These are phyloP conservation scores for Rhopalosiphum maidis DNA, from an alignment of 1,140 invertebrate species.

Conservation along the genomic window DNA sequence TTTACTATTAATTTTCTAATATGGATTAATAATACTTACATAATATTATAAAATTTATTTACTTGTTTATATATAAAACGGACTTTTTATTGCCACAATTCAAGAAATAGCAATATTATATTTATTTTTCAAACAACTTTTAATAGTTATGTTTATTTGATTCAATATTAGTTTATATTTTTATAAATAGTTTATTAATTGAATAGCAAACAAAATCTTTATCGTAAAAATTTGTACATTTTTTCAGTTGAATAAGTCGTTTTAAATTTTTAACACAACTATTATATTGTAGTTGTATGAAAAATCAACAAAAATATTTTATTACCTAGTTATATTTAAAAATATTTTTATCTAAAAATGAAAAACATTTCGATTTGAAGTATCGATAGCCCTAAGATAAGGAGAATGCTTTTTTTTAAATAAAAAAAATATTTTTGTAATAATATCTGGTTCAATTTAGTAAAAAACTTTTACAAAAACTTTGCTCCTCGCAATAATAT, in stretches of 20 bases:
- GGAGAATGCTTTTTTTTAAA: background rate
- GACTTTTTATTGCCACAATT: too few species aligned
- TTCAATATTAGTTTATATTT: background rate
- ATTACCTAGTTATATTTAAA: background rate
- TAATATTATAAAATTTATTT: background rate
- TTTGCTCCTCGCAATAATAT: background rate
- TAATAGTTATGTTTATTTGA: background rate
- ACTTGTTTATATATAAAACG: too few species aligned
- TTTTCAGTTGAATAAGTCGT: background rate
- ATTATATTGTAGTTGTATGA: background rate
- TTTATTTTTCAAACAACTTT: too few species aligned
- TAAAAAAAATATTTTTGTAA: background rate
- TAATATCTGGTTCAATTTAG: background rate
- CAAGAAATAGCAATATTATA: too few species aligned
- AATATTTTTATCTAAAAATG: background rate
- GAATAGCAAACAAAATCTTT: background rate
- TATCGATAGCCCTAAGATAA: background rate
- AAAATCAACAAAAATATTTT: background rate
- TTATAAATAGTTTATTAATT: background rate
- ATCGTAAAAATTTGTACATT: background rate
- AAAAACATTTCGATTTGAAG: background rate
- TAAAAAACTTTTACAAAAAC: slow-evolving; percentile 8
- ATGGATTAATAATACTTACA: background rate
- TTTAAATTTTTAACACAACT: background rate
- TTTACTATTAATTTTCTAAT: too few species aligned